Evolutionary conservation across 1,140 invertebrate species (phyloP), one percentile per base, ranked within the genome.

Genomic region (Hyles vespertilio): DNA sequence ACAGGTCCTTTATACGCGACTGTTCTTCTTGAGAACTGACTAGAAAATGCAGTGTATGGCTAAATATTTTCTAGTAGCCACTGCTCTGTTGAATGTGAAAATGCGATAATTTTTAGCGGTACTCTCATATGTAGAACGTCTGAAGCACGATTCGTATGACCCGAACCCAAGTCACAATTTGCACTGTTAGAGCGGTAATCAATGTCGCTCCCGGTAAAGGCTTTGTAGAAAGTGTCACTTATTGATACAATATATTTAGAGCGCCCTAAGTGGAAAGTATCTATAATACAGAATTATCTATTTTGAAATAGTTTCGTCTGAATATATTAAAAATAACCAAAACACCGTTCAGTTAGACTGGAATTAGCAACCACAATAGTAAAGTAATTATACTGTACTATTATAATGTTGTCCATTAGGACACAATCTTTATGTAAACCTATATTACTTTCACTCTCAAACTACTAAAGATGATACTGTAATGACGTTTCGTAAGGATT

Each of bases 31-130:
- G 66, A 67, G 56, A 33, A 58, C 74, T 67, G 71, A 73, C 68
- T 77, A 61, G 61, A 70, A 74, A 84, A 85, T 88, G 78, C 70
- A 65, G 51, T 58, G 60, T 73, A 63, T 58, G 61, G 48, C 49
- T 61, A 61, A 72, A 70, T 69, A 73, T 74, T 72, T 72, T 61
- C 67, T 71, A 76, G 74, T 72, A 80, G 70, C 68, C 71, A 73
- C 66, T 40, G 56, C 54, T 61, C 45, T 68, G 32, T 34, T 43
- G 56, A 50, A 54, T 73, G 69, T 75, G 69, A 85, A 86, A 77
- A 75, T 79, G 76, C 70, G 82, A 74, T 88, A 88, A 88, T 88
- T 88, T 72, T 69, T 88, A 81, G 76, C 85, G 85, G 85, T 88
- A 84, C 74, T 67, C 44, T 32, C 59, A 68, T 77, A 86, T 82